Base-by-base conservation (phyloP, 2,113 vertebrate species). In the Amazona vittata region DNA sequence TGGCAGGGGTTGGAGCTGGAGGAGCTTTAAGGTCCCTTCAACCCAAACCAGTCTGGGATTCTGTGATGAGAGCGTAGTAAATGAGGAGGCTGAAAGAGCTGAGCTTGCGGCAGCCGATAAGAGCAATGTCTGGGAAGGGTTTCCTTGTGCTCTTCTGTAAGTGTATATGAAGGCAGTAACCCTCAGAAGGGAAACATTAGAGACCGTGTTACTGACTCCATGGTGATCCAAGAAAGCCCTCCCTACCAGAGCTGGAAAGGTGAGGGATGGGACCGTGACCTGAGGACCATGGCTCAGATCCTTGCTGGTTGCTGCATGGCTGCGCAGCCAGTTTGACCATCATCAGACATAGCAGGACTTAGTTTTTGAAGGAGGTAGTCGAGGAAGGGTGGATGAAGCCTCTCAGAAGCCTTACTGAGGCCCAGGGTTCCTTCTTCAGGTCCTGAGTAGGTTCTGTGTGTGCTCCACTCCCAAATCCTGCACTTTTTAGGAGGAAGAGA, bases 191-290 rank as follows among this genome's bases (percentile, higher is more conserved):
- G 8, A 43, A 5, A 75, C 12, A 29, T 41, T 35, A 25, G 26
- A 50, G 37, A 31, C 18, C 3, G 0, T 11, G 3, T 31, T 79
- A 4, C 5, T 12, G 57, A 26, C 46, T 47, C 52, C 68, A 46
- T 1, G 52, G 17, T 62, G 41, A 76, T 17, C 78, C 68, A n/a
- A 3, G 73, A 71, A 67, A 67, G 73, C 47, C 50, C 20, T 35
- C 47, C 50, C 20, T 35, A 12, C 3, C 5, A 47, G 37, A 39
- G 37, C 2, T 31, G 76, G 60, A 19, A 11, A 31, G 60, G 3
- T 50, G 13, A 17, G 6, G 55, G 20, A 11, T n/a, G n/a, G 35
- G 50, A 22, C 17, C 0, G 0, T 13, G 52, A 28, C 47, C 6
- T 41, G 46, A 44, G 44, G 73, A 53, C 28, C 28, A 6, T 0